phyloP scores from a whole-genome alignment of 2,797 vertebrate genomes.

The Galago senegalensis region DNA sequence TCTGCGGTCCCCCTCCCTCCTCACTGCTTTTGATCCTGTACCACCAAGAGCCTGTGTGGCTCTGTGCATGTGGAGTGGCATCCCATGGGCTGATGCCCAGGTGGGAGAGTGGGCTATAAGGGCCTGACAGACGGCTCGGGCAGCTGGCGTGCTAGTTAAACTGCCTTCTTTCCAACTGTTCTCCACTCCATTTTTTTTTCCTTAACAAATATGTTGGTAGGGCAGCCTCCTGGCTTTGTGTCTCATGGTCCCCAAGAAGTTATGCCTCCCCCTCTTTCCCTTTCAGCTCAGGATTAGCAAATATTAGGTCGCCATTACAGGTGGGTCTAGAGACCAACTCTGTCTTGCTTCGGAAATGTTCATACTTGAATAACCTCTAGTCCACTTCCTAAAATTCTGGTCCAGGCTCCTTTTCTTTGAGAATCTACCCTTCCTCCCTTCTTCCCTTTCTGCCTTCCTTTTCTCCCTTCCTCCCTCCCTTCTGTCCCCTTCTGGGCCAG shows the following conservation, averaged over 20 bases:
- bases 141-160: not conserved
- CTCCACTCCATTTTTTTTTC: not conserved
- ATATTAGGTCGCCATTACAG: not conserved
- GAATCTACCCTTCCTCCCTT: not conserved
- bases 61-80: accelerated
- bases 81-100: too few relatives aligned
- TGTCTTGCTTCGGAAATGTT: not conserved
- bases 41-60: accelerated
- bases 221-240: not conserved
- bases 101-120: accelerated
- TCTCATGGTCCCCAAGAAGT: not conserved
- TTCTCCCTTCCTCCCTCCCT: not conserved
- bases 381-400: not conserved
- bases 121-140: not conserved
- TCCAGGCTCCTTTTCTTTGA: not conserved
- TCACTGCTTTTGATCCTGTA: not conserved
- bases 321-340: not conserved
- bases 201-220: not conserved
- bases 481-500: not conserved
- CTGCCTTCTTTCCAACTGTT: not conserved
- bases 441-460: not conserved
- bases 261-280: too few relatives aligned
- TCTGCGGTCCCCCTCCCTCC: accelerated
- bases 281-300: not conserved
- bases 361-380: not conserved